phyloP scores from a whole-genome alignment of 2,888 invertebrate species.

The Lissonota sp. region DNA sequence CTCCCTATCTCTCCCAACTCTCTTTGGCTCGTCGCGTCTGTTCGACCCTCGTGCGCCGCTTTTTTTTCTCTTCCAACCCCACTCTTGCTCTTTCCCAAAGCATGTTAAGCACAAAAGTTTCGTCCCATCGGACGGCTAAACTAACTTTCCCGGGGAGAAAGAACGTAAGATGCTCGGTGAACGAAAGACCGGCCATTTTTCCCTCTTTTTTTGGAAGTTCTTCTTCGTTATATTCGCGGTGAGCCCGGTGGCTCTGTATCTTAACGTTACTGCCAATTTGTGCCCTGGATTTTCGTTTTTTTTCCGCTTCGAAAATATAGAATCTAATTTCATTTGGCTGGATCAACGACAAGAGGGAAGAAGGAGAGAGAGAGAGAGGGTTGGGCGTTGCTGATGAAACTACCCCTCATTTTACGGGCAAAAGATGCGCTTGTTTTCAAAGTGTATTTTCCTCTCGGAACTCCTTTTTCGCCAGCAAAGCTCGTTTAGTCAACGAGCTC shows the following conservation, averaged over 20 bases:
- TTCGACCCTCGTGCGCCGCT: slow-evolving; percentile 8
- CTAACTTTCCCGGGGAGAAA: slow-evolving; percentile 62
- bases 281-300: slow-evolving; percentile 53
- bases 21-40: slow-evolving; percentile 34
- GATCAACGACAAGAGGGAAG: slow-evolving; percentile 54
- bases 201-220: slow-evolving; percentile 25
- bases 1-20: slow-evolving; percentile 5
- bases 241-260: slow-evolving; percentile 41
- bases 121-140: slow-evolving; percentile 63
- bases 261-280: slow-evolving; percentile 70
- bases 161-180: slow-evolving; percentile 42
- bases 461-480: slow-evolving; percentile 68
- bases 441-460: slow-evolving; percentile 42
- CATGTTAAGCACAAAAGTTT: slow-evolving; percentile 72
- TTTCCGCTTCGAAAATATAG: slow-evolving; percentile 61
- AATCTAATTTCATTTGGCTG: slow-evolving; percentile 68
- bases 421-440: slow-evolving; percentile 48
- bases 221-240: slow-evolving; percentile 37
- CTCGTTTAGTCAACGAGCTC: slow-evolving; percentile 63
- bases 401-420: slow-evolving; percentile 39
- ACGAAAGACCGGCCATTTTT: slow-evolving; percentile 25
- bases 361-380: not conserved
- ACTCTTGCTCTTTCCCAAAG: slow-evolving; percentile 27
- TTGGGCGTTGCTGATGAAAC: slow-evolving; percentile 42
- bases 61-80: slow-evolving; percentile 28